Evolutionary conservation across 2,797 vertebrate species (phyloP).

Genomic region (Crenuchus spilurus): DNA sequence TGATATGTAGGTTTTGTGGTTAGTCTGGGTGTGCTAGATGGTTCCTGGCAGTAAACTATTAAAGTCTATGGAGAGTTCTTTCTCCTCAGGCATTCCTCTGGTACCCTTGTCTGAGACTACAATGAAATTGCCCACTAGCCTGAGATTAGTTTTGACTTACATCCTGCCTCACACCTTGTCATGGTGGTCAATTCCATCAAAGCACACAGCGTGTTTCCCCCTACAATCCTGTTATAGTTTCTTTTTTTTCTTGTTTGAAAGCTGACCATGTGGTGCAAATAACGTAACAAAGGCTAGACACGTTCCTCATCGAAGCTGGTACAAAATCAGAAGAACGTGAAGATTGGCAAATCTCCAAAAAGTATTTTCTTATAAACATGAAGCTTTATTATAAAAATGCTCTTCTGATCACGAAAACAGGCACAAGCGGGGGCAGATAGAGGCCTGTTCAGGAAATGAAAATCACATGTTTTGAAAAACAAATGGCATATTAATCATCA

Average conservation of each 20-base stretch:
- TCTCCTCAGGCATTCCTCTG: conserved; percentile 37
- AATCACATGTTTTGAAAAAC: background rate
- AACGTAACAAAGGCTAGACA: conserved; percentile 32
- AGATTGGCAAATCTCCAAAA: background rate
- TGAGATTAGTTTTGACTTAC: conserved; percentile 54
- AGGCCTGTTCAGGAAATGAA: background rate
- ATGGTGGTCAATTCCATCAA: conserved; percentile 54
- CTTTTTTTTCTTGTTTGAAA: conserved; percentile 36
- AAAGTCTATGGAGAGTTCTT: conserved; percentile 41
- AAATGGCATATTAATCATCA: conserved; percentile 11
- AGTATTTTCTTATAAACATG: background rate
- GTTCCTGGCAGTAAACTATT: conserved; percentile 34
- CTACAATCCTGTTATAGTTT: conserved; percentile 39
- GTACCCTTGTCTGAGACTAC: conserved; percentile 49
- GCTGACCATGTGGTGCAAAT: conserved; percentile 27
- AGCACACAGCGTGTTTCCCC: conserved; percentile 39
- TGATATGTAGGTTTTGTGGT: background rate
- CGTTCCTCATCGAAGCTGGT: background rate
- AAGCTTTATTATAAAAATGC: conserved; percentile 1
- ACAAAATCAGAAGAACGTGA: background rate
- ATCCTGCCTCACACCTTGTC: conserved; percentile 51
- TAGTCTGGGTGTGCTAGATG: conserved; percentile 12
- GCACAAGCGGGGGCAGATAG: background rate
- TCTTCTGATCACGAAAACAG: background rate
- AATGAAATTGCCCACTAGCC: conserved; percentile 37